Percentiles rank a stretch among this genome's conserved stretches.
Conservation (phyloP, 2,113 vertebrate genomes). For the Collichthys lucidus region DNA sequence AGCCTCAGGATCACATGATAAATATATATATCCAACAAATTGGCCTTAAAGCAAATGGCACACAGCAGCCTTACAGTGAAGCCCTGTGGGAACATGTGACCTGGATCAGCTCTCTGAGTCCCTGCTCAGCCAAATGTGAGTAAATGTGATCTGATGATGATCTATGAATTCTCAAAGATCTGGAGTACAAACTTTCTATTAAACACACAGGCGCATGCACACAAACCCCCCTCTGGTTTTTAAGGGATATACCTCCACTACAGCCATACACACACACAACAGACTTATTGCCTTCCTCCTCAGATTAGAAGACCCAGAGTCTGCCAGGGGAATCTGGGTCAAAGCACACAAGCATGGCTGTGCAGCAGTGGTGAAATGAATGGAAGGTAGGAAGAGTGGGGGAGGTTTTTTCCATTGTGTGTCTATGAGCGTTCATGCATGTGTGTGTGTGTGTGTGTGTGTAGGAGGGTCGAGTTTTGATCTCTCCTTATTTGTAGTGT, state of each 20-base stretch:
- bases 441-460: not conserved
- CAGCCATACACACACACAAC: not conserved
- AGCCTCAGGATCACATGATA: not conserved
- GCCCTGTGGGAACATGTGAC: conserved; percentile 14
- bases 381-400: conserved; percentile 36
- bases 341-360: conserved; percentile 25
- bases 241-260: not conserved
- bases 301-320: conserved; percentile 15
- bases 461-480: not conserved
- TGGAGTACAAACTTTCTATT: not conserved
- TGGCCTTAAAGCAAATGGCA: not conserved
- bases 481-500: conserved; percentile 4
- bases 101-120: not conserved
- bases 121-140: not conserved
- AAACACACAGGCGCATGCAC: not conserved
- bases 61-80: not conserved
- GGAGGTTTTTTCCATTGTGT: conserved; percentile 40
- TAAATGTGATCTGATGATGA: not conserved
- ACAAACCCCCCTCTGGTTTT: not conserved
- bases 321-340: conserved; percentile 66
- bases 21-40: not conserved
- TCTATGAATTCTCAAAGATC: not conserved
- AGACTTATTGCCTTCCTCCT: not conserved
- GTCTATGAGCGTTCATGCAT: conserved; percentile 29
- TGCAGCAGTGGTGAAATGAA: conserved; percentile 35